A percentile compares a stretch with the other conserved stretches of the same genome.
Evolutionary conservation across 2,888 invertebrate species (phyloP).

Genomic region (Leptodirus hochenwartii): DNA sequence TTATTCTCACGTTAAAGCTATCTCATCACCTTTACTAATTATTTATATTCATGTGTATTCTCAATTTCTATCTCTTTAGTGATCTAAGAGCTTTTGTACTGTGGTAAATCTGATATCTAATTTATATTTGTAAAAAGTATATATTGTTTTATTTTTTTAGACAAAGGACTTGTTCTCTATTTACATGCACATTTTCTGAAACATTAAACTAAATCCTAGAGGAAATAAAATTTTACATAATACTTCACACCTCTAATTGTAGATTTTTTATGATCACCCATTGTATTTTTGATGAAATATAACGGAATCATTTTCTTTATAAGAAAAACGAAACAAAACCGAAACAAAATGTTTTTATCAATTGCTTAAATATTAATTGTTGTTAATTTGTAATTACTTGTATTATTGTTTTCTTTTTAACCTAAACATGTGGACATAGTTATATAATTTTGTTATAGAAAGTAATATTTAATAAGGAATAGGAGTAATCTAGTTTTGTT

Average conservation of each 20-base stretch:
- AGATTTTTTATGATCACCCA: conserved; percentile 23
- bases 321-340: conserved; percentile 20
- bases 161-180: conserved; percentile 7
- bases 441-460: conserved; percentile 27
- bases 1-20: no score
- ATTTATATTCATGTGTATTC: no score
- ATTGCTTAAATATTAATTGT: conserved; percentile 16
- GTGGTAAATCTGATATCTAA: no score
- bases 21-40: no score
- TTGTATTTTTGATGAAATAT: conserved; percentile 4
- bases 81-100: no score
- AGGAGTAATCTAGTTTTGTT: conserved; percentile 12
- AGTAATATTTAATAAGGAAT: conserved; percentile 24
- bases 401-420: conserved; percentile 26
- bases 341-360: conserved; percentile 16
- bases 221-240: conserved; percentile 1
- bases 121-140: conserved; percentile 6
- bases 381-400: conserved; percentile 27
- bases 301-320: conserved; percentile 23
- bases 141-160: conserved; percentile 6
- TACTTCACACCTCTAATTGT: conserved; percentile 16
- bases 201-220: conserved; percentile 1
- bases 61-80: no score
- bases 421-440: conserved; percentile 16
- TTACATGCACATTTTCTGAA: neutral